Conservation (phyloP, 2,888 invertebrate genomes). For the Diadegma fenestrale region DNA sequence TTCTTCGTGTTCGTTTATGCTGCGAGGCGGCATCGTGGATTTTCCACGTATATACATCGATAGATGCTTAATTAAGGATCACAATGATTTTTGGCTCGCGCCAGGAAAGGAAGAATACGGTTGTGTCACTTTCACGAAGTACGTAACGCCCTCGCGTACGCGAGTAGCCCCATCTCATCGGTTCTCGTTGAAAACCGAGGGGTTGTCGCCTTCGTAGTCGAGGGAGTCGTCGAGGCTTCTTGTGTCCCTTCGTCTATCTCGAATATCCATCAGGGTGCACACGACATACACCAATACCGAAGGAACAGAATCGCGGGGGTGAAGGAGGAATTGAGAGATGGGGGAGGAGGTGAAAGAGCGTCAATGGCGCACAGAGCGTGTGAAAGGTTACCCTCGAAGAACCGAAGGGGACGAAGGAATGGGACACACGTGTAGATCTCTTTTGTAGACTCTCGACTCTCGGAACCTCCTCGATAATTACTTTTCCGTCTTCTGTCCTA, state of each 20-base stretch:
- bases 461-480: conserved; percentile 70
- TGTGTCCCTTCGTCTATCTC: conserved; percentile 52
- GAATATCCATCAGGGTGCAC: conserved; percentile 36
- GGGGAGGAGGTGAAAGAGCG: conserved; percentile 19
- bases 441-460: conserved; percentile 56
- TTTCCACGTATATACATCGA: neutral
- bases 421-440: conserved; percentile 75
- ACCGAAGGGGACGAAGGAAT: conserved; percentile 69
- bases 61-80: neutral
- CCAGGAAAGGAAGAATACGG: neutral
- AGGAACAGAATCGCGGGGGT: neutral
- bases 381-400: conserved; percentile 78
- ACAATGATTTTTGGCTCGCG: neutral
- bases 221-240: conserved; percentile 58
- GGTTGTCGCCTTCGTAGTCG: conserved; percentile 24
- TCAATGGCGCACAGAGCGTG: conserved; percentile 73
- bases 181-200: conserved; percentile 52
- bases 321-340: neutral
- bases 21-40: too few species aligned
- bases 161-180: conserved; percentile 19
- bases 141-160: conserved; percentile 3
- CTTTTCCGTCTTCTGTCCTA: conserved; percentile 66
- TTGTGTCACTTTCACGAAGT: conserved; percentile 18
- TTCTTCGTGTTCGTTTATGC: neutral
- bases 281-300: neutral